Evolutionary conservation across 1,140 invertebrate species (phyloP), one percentile per base, ranked within the genome.

Genomic region (Cylas formicarius): DNA sequence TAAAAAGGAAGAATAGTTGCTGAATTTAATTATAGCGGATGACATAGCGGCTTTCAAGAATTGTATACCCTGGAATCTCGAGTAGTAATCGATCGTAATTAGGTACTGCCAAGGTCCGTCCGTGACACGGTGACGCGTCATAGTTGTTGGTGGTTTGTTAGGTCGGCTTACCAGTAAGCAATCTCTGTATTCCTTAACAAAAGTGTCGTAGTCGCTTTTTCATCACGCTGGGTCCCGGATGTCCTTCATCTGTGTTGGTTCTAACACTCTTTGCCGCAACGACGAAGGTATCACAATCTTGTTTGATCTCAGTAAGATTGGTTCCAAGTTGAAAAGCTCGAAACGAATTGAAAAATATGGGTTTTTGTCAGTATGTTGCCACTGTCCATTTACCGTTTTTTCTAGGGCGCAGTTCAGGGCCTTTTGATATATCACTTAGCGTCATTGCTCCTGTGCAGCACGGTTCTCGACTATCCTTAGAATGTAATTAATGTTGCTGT

Each of bases 161-260:
- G n/a, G n/a, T n/a, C n/a, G n/a, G n/a, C n/a, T n/a, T n/a, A n/a
- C n/a, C n/a, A n/a, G n/a, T n/a, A n/a, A n/a, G n/a, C n/a, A n/a
- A n/a, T n/a, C n/a, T n/a, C n/a, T n/a, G n/a, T n/a, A n/a, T n/a
- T n/a, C n/a, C n/a, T n/a, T n/a, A n/a, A n/a, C n/a, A n/a, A 39
- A 44, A 9, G 54, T 41, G 53, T 69, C 59, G 3, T 17, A 62
- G 24, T 14, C 57, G 43, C 32, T 45, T 35, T 44, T 67, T 67
- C 44, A 64, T 66, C 17, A 54, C 56, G 1, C 45, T 52, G 20
- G 54, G 48, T 7, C 57, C 61, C 11, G 53, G 46, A 27, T 65
- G 60, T 17, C 56, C 55, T 48, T 60, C 62, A 46, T n/a, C n/a
- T 66, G 60, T 8, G 60, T 40, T 13, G 54, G 24, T 26, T 59